A percentile compares a stretch with the other conserved stretches of the same genome.
phyloP scores from a whole-genome alignment of 2,797 vertebrate genomes.

The Cottoperca gobio region DNA sequence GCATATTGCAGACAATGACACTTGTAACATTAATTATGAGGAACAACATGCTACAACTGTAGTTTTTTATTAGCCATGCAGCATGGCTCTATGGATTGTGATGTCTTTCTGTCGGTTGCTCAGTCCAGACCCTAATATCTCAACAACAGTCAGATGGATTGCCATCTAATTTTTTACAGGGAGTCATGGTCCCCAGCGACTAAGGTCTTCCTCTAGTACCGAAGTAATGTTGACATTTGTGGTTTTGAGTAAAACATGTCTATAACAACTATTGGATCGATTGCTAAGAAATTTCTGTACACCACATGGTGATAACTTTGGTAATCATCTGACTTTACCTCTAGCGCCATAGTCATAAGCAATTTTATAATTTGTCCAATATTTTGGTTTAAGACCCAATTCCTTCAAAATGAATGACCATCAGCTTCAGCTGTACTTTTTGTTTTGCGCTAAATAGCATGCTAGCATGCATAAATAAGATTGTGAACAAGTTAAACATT shows the following conservation, averaged over 20 bases:
- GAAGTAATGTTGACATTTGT: background rate
- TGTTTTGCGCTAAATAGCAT: background rate
- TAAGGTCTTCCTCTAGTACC: background rate
- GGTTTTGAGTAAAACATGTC: background rate
- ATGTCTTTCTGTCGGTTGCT: constrained; percentile 6
- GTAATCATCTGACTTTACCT: background rate
- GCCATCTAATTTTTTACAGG: background rate
- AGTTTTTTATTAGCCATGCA: constrained; percentile 21
- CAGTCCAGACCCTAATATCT: background rate
- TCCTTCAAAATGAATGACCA: background rate
- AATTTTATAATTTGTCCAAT: background rate
- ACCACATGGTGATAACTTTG: background rate
- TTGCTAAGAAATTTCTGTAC: background rate
- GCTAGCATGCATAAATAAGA: no score
- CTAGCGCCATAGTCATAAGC: no score
- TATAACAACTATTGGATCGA: background rate
- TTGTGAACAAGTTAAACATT: background rate
- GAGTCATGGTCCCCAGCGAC: background rate
- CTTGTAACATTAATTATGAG: constrained; percentile 66
- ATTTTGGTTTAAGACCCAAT: background rate
- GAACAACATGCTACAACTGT: constrained; percentile 23
- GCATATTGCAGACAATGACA: constrained; percentile 63
- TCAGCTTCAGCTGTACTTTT: background rate
- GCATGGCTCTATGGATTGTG: constrained; percentile 1
- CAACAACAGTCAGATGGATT: background rate